phyloP scores from a whole-genome alignment of 2,113 vertebrate species.

The Strix aluco region DNA sequence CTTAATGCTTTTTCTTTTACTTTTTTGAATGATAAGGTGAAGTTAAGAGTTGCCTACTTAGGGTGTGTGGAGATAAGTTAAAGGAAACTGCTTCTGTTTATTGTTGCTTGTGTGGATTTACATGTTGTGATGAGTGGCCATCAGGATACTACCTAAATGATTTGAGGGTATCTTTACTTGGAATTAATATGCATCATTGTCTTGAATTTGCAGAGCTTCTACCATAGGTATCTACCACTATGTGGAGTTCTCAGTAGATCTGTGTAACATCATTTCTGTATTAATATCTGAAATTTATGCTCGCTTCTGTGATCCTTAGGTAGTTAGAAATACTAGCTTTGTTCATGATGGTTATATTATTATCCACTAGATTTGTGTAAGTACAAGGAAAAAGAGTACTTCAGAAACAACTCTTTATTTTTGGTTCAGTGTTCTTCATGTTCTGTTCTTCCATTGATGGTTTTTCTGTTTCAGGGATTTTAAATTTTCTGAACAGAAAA shows the following conservation, averaged over 20 bases:
- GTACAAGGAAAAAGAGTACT: not conserved
- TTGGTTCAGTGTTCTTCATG: not conserved
- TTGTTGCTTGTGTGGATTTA: not conserved
- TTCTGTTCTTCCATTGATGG: not conserved
- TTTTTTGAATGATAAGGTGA: not conserved
- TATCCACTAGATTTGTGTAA: not conserved
- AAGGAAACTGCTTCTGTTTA: not conserved
- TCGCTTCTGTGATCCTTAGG: not conserved
- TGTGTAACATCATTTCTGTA: not conserved
- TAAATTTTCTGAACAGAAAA: not conserved
- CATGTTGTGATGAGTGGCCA: not conserved
- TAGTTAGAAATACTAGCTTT: not conserved
- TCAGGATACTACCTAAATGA: not conserved
- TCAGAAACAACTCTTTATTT: not conserved
- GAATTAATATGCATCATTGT: not conserved
- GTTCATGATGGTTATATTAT: not conserved
- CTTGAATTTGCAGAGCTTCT: not conserved
- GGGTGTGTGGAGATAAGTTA: not conserved
- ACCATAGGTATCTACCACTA: not conserved
- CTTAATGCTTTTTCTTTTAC: not conserved
- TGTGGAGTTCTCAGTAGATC: not conserved
- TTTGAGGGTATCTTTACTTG: not conserved
- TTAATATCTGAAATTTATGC: not conserved
- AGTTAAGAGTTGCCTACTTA: not conserved
- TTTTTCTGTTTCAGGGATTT: not conserved